Percentiles rank a stretch among this genome's conserved stretches.
Evolutionary conservation across 2,888 invertebrate genomes (phyloP).

Genomic region (Augochlorella aurata): DNA sequence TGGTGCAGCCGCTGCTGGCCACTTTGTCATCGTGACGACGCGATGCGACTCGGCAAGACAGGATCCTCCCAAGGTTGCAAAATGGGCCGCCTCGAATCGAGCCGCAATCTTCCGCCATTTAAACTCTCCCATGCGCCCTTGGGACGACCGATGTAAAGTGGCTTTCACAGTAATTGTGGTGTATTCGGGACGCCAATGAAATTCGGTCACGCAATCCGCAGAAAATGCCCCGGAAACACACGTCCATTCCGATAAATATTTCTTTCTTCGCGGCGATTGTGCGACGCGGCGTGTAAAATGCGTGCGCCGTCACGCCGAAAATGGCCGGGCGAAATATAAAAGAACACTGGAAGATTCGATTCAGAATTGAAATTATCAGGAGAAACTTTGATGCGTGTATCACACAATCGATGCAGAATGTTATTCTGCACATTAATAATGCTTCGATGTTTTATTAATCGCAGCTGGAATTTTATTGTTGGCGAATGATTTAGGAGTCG

Average conservation of each 20-base stretch:
- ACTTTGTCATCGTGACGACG: constrained; percentile 44
- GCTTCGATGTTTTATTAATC: too few relatives aligned
- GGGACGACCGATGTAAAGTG: constrained; percentile 2
- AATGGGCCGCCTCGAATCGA: constrained; percentile 41
- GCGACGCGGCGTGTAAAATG: background rate
- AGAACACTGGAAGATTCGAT: too few relatives aligned
- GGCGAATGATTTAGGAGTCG: too few relatives aligned
- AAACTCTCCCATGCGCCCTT: constrained; percentile 41
- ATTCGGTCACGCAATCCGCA: background rate
- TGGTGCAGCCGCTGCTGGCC: background rate
- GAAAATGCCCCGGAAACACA: background rate
- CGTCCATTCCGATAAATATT: background rate
- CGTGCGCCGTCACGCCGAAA: too few relatives aligned
- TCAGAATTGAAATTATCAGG: too few relatives aligned
- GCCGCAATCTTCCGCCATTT: constrained; percentile 51
- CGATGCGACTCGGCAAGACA: constrained; percentile 17
- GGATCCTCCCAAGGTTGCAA: constrained; percentile 60
- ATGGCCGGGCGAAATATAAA: too few relatives aligned
- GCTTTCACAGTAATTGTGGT: constrained; percentile 27
- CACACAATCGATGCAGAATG: too few relatives aligned
- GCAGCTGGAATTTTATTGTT: too few relatives aligned
- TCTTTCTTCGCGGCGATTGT: background rate
- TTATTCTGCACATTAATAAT: too few relatives aligned
- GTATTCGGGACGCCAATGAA: background rate
- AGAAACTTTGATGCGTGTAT: too few relatives aligned